Percentiles rank a stretch among this genome's conserved stretches.
Conservation (phyloP, 2,113 vertebrate genomes). For the Coptodon bakossiorum region DNA sequence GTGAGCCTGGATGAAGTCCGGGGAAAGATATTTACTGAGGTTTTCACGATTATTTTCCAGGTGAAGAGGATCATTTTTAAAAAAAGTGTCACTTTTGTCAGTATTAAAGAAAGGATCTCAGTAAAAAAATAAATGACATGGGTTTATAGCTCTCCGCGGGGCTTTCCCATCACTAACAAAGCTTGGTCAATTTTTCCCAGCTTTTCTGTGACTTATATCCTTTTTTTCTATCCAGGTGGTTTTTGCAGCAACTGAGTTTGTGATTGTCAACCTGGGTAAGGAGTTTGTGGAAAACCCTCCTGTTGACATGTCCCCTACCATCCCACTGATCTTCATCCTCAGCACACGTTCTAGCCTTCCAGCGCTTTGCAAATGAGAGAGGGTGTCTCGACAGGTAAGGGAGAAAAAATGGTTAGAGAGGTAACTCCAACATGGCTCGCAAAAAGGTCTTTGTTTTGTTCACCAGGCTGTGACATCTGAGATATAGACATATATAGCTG, state of each 20-base stretch:
- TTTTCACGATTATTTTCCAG: not conserved
- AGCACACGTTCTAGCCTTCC: slow-evolving; percentile 81
- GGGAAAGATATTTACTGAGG: not conserved
- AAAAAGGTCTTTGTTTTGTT: not conserved
- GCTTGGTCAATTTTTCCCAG: not conserved
- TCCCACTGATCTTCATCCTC: slow-evolving; percentile 77
- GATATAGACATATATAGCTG: not conserved
- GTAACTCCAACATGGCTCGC: not conserved
- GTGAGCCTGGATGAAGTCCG: slow-evolving; percentile 22
- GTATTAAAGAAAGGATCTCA: not conserved
- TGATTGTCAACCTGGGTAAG: slow-evolving; percentile 74
- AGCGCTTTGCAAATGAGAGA: slow-evolving; percentile 78
- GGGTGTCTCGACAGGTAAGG: slow-evolving; percentile 73
- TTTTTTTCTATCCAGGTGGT: slow-evolving; percentile 61
- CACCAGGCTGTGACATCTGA: not conserved
- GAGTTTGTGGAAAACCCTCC: slow-evolving; percentile 78
- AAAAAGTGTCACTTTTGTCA: not conserved
- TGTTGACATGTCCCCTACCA: slow-evolving; percentile 73
- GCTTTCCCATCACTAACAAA: not conserved
- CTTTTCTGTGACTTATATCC: no score
- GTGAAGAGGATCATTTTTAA: not conserved
- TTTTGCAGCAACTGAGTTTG: slow-evolving; percentile 77
- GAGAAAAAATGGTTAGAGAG: not conserved
- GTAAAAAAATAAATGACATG: not conserved
- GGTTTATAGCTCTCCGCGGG: no score